A percentile compares a stretch with the other conserved stretches of the same genome.
Conservation (phyloP, 92 coral and sea anemone genomes). For the Porites divaricata region DNA sequence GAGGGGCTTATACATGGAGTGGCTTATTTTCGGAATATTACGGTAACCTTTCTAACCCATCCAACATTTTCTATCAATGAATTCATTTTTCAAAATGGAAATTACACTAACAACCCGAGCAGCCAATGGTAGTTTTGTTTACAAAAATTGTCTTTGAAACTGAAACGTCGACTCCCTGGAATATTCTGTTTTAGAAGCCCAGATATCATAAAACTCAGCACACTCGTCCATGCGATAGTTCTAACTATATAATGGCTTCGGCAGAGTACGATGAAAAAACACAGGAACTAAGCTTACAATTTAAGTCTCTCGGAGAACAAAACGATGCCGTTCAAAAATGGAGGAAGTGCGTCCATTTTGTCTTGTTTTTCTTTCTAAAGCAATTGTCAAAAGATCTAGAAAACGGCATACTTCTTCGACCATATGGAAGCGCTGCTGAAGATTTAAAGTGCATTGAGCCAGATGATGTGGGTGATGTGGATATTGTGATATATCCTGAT, state of each 20-base stretch:
- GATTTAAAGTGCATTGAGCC: conserved; percentile 50
- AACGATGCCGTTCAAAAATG: conserved; percentile 23
- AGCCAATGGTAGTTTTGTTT: too few species aligned
- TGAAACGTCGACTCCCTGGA: background rate
- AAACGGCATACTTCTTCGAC: conserved; percentile 4
- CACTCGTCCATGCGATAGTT: too few species aligned
- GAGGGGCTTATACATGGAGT: too few species aligned
- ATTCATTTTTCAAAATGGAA: too few species aligned
- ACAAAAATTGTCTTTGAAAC: too few species aligned
- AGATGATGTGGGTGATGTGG: conserved; percentile 72
- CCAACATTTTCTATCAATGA: too few species aligned
- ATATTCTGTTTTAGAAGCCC: too few species aligned
- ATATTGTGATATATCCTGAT: conserved; percentile 59
- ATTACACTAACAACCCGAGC: too few species aligned
- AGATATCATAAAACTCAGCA: too few species aligned
- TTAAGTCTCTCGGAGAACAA: conserved; percentile 32
- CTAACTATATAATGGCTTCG: conserved; percentile 7
- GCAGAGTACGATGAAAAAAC: background rate
- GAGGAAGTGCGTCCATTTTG: background rate
- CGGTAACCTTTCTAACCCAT: too few species aligned
- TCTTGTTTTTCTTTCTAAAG: background rate
- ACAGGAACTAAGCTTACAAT: conserved; percentile 36
- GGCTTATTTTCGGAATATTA: too few species aligned
- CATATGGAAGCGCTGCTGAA: conserved; percentile 72
- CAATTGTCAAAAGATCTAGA: background rate